phyloP scores from a whole-genome alignment of 2,888 invertebrate genomes.

The Gerosis bhagava region DNA sequence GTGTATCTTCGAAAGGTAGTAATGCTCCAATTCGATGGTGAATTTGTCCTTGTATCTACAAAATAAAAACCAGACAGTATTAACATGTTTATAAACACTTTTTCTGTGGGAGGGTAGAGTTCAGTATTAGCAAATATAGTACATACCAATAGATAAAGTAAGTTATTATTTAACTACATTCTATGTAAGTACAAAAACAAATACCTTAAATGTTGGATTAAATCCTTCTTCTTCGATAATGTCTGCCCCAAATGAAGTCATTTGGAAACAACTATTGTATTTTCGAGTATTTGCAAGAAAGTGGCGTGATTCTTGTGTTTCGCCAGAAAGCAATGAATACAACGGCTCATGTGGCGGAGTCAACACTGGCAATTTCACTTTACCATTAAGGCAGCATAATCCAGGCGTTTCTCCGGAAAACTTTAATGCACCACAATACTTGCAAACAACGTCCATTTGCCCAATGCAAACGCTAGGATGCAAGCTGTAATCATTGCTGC shows the following conservation, averaged over 20 bases:
- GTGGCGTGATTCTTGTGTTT: too few species aligned
- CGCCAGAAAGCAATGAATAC: too few species aligned
- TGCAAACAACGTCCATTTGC: slow-evolving; percentile 15
- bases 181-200: too few species aligned
- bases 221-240: slow-evolving; percentile 1
- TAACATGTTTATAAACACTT: slow-evolving; percentile 12
- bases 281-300: not conserved
- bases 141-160: too few species aligned
- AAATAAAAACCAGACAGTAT: too few species aligned
- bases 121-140: too few species aligned
- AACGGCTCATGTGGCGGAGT: slow-evolving; percentile 1
- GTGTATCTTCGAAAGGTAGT: slow-evolving; percentile 36
- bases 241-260: slow-evolving; percentile 8
- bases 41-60: slow-evolving; percentile 23
- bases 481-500: slow-evolving; percentile 17
- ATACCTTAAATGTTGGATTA: not conserved
- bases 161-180: too few species aligned
- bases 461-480: slow-evolving; percentile 11
- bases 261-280: slow-evolving; percentile 7
- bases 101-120: too few species aligned
- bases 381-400: slow-evolving; percentile 12
- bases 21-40: slow-evolving; percentile 39
- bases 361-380: slow-evolving; percentile 4
- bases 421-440: slow-evolving; percentile 20
- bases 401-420: slow-evolving; percentile 8